phyloP scores from a whole-genome alignment of 2,113 vertebrate genomes.

The Gorsachius goisagi region DNA sequence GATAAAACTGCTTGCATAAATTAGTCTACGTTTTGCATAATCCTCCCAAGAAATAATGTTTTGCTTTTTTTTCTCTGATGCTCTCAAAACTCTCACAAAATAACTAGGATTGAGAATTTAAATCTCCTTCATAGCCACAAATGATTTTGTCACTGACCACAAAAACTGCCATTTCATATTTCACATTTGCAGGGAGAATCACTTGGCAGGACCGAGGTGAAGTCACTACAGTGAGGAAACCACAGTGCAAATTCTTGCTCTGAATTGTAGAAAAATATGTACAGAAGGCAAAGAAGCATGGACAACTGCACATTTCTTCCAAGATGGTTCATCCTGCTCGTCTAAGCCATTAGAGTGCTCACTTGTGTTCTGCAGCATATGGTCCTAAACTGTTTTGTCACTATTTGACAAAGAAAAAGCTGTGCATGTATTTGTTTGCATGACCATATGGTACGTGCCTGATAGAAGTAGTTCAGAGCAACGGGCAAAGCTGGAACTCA shows the following conservation, averaged over 20 bases:
- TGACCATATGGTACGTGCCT: conserved; percentile 35
- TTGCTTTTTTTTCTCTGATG: background rate
- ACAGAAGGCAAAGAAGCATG: background rate
- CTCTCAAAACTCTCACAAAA: background rate
- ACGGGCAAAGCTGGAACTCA: background rate
- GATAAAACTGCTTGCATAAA: background rate
- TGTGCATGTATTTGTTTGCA: conserved; percentile 40
- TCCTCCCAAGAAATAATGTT: background rate
- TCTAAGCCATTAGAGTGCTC: background rate
- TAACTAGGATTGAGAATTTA: background rate
- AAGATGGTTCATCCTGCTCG: background rate
- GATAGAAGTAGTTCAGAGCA: background rate
- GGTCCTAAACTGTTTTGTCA: conserved; percentile 28
- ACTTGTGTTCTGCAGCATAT: conserved; percentile 28
- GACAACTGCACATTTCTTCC: background rate
- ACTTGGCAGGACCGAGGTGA: background rate
- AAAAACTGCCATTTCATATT: background rate
- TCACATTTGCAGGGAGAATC: background rate
- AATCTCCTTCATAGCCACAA: background rate
- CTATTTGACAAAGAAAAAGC: conserved; percentile 41
- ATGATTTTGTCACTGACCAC: background rate
- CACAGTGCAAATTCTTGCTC: background rate
- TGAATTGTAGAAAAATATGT: background rate
- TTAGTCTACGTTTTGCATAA: background rate
- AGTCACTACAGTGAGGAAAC: background rate